Evolutionary conservation across 92 coral and sea anemone genomes (phyloP), one percentile per base, ranked within the genome.

Genomic region (Heteractis magnifica): DNA sequence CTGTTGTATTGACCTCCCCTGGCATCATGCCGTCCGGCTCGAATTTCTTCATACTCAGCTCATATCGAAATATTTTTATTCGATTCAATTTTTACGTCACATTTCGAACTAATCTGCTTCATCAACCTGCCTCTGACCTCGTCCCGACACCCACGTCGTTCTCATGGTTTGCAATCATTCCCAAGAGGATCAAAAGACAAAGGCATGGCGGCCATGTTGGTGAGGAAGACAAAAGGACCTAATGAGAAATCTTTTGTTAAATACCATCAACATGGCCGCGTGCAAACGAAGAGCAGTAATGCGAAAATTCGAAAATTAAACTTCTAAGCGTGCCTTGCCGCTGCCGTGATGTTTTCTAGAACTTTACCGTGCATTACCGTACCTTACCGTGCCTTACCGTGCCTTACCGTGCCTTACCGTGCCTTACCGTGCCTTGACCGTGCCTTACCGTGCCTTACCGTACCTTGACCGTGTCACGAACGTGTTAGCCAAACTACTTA

Each of bases 91-190:
- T 12, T 68, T n/a, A 20, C 48, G 13, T 68, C 73, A 68, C 21
- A 11, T 68, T 20, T 14, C 21, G 13, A 10, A 21, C 49, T 7
- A 21, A 68, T 68, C 49, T 21, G 5, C 9, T 8, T 19, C 23
- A 10, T 68, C 49, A 48, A 68, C 73, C 50, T 8, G 49, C 10
- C 19, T 12, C 44, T 68, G 73, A 21, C 73, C 73, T 26, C 19
- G 26, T 68, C 10, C 49, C 11, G 49, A 68, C 73, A 20, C 73
- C 50, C 73, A 68, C 73, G 73, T 68, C 49, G 73, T 68, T 68
- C 12, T 5, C 2, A 20, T 23, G 49, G 49, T 23, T 21, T 23
- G 49, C 48, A 68, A 23, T 7, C 71, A 23, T 23, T 68, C 73
- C 18, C 49, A 23, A 68, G 73, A 11, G 73, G 3, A 26, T 23